phyloP scores from a whole-genome alignment of 2,113 vertebrate species.

The Myiozetetes cayanensis region DNA sequence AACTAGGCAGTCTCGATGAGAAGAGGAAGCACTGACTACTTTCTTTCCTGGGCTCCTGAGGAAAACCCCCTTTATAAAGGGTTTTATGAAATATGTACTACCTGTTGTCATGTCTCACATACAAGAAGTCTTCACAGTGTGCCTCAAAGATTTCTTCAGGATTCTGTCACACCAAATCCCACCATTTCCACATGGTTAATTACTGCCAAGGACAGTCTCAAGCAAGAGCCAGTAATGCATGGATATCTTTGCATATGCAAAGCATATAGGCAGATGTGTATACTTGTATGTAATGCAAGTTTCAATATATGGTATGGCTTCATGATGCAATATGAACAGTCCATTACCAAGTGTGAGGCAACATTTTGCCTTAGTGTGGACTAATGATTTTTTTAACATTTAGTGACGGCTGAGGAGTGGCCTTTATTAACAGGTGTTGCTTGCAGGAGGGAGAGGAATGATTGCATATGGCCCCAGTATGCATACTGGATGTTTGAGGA shows the following conservation, averaged over 20 bases:
- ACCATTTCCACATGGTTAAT: not conserved
- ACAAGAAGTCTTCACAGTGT: not conserved
- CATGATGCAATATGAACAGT: not conserved
- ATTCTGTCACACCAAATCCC: not conserved
- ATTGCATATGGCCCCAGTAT: not conserved
- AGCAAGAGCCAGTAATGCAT: not conserved
- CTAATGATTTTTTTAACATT: not conserved
- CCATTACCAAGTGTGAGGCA: not conserved
- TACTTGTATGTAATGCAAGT: not conserved
- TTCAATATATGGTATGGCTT: not conserved
- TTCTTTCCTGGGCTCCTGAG: not conserved
- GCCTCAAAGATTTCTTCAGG: not conserved
- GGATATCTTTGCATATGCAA: not conserved
- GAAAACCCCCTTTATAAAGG: not conserved
- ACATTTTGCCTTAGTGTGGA: not conserved
- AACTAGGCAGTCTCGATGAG: not conserved
- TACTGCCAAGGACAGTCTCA: not conserved
- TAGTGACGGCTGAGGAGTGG: not conserved
- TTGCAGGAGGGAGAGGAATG: not conserved
- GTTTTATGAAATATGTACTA: not conserved
- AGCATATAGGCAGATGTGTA: not conserved
- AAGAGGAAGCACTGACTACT: not conserved
- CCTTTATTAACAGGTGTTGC: not conserved
- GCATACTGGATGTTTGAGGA: fast-evolving
- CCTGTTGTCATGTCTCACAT: not conserved